Conservation (phyloP, 92 coral and sea anemone genomes). For the Anthopleura xanthogrammica region DNA sequence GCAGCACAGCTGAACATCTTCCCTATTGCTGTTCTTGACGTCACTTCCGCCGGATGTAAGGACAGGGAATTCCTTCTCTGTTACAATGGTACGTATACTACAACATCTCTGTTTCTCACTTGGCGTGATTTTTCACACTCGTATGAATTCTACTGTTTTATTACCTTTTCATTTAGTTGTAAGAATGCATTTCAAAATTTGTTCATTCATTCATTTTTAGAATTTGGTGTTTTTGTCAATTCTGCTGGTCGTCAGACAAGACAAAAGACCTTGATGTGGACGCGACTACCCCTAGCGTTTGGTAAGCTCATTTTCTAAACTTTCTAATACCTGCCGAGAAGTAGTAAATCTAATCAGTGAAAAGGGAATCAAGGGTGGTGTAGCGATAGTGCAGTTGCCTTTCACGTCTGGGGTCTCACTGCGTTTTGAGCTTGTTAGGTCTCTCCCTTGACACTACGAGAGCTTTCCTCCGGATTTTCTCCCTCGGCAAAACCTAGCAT, state of each 20-base stretch:
- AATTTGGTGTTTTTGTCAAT: slow-evolving; percentile 93
- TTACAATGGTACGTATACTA: slow-evolving; percentile 71
- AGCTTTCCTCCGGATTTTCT: no score
- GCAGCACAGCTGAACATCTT: slow-evolving; percentile 92
- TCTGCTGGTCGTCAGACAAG: slow-evolving; percentile 84
- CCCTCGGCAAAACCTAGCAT: no score
- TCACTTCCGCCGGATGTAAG: slow-evolving; percentile 59
- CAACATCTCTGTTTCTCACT: neutral
- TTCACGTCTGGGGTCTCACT: no score
- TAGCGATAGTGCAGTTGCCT: no score
- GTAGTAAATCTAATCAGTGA: no score
- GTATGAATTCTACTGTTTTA: no score
- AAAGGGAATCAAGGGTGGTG: no score
- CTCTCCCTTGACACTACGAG: no score
- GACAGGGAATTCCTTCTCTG: slow-evolving; percentile 83
- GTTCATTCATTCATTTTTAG: slow-evolving; percentile 30
- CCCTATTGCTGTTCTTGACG: slow-evolving; percentile 85
- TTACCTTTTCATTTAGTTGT: no score
- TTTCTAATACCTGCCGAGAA: no score
- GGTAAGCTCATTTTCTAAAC: slow-evolving; percentile 53
- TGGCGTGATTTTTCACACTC: neutral
- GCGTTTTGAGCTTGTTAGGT: no score
- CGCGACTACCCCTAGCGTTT: slow-evolving; percentile 92
- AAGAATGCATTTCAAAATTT: no score
- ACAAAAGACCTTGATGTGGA: slow-evolving; percentile 91